Conservation (phyloP, 2,888 invertebrate species). For the Macropis europaea region DNA sequence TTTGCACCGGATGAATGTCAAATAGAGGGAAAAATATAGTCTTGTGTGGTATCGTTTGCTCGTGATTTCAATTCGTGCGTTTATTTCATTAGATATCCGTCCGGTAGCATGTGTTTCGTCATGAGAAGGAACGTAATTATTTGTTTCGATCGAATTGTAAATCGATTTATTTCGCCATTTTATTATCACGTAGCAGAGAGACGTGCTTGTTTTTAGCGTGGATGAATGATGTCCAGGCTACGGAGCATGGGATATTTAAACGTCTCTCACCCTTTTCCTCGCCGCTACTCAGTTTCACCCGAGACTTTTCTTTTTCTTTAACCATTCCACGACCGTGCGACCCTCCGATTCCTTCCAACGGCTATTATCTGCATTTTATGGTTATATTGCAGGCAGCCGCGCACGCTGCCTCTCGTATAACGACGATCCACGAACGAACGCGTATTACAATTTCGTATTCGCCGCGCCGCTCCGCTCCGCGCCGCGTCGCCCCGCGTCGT, state of each 20-base stretch:
- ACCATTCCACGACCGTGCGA: slow-evolving; percentile 62
- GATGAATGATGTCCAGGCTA: neutral
- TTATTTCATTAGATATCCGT: too few relatives aligned
- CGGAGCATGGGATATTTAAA: neutral
- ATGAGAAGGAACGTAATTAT: too few relatives aligned
- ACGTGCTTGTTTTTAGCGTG: too few relatives aligned
- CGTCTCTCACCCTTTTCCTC: slow-evolving; percentile 13
- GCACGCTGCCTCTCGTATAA: slow-evolving; percentile 70
- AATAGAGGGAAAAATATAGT: too few relatives aligned
- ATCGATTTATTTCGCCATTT: neutral
- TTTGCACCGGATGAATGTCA: too few relatives aligned
- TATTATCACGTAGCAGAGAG: too few relatives aligned
- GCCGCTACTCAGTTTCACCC: slow-evolving; percentile 22
- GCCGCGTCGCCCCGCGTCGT: slow-evolving; percentile 18
- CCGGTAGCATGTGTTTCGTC: too few relatives aligned
- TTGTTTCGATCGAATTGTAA: too few relatives aligned
- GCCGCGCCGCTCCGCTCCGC: slow-evolving; percentile 16
- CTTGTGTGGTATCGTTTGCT: too few relatives aligned
- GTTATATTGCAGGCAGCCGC: slow-evolving; percentile 77
- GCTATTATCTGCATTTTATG: slow-evolving; percentile 79
- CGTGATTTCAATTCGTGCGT: too few relatives aligned
- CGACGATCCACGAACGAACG: slow-evolving; percentile 68
- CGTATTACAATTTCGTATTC: slow-evolving; percentile 75
- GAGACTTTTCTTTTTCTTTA: slow-evolving; percentile 36
- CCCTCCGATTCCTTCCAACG: slow-evolving; percentile 69